Base-by-base conservation (phyloP, 23 tunicate genomes). In the Styela clava region DNA sequence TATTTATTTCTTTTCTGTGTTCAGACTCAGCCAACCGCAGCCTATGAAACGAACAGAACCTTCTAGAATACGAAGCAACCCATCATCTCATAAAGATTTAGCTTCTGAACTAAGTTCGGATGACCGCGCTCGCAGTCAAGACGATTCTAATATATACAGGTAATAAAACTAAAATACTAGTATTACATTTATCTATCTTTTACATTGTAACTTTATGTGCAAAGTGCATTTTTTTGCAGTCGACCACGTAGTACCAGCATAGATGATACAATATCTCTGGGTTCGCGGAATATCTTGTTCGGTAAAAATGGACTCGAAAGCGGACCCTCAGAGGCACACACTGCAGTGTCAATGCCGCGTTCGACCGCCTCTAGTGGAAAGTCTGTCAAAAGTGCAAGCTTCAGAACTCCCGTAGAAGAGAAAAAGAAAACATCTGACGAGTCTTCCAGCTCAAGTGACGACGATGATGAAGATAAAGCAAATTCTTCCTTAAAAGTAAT, bases 161-260 rank as follows among this genome's bases (percentile, higher is more conserved):
- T 44, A 44, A 44, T n/a, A n/a, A n/a, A n/a, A n/a, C n/a, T n/a
- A n/a, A n/a, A n/a, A n/a, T n/a, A n/a, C n/a, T n/a, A n/a, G n/a
- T n/a, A n/a, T n/a, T n/a, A n/a, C n/a, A n/a, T n/a, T n/a, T n/a
- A n/a, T n/a, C n/a, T n/a, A n/a, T n/a, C n/a, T n/a, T n/a, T n/a
- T n/a, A n/a, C n/a, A n/a, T n/a, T n/a, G n/a, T n/a, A n/a, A n/a
- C n/a, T n/a, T n/a, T n/a, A n/a, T n/a, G n/a, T n/a, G n/a, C n/a
- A n/a, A n/a, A n/a, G n/a, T 28, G 5, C 7, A 25, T 65, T 65
- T 34, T 20, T 0, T n/a, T n/a, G 3, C 86, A 91, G 97, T 36
- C 97, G 84, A 28, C 97, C 97, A 30, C 87, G 97, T 16, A 91
- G 89, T 74, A 78, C 87, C 3, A 91, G 90, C 74, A 85, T 83